Evolutionary conservation across 1,140 invertebrate species (phyloP), one percentile per base, ranked within the genome.

Genomic region (Ips typographus): DNA sequence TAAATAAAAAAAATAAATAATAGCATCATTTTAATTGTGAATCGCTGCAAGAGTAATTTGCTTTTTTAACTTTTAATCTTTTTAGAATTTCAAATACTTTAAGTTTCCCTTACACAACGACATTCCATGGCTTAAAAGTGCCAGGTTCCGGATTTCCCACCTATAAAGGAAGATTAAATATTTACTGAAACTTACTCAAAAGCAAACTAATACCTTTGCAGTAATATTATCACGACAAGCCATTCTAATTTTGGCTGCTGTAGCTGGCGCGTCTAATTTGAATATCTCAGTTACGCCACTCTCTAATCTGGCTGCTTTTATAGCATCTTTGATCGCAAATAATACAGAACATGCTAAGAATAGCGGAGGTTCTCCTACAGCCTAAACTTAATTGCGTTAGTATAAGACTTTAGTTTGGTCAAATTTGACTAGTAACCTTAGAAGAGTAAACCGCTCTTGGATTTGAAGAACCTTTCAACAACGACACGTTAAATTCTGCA

Each of bases 361-460:
- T 8, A 98, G 80, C 0, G 96, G 96, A 3, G 96, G 96, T 82
- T 98, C 96, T 2, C 96, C 96, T 56, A 98, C 90, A 71, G 94
- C 96, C 93, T 94, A 74, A 67, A 84, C 80, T 61, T 64, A 52
- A 64, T 22, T 22, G 22, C 22, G 22, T 22, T 22, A 22, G 22
- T 22, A 64, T 7, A 58, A 58, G 40, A 58, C 4, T 58, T 40
- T 22, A 22, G 22, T 22, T 22, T 22, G 22, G 22, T 22, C 22
- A 0, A 22, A 22, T 22, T 22, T 53, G 42, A 43, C 7, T 38
- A 66, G n/a, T 59, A 37, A 94, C 94, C 88, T 98, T 98, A 4
- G 95, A 98, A 1, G 95, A 98, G 80, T 92, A 98, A 4, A 98
- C 91, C 55, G 94, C 95, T 77, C 90, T 86, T 4, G 91, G 90